A percentile compares a stretch with the other conserved stretches of the same genome.
Evolutionary conservation across 2,113 vertebrate species (phyloP).

Genomic region (Leptocoma aspasia): DNA sequence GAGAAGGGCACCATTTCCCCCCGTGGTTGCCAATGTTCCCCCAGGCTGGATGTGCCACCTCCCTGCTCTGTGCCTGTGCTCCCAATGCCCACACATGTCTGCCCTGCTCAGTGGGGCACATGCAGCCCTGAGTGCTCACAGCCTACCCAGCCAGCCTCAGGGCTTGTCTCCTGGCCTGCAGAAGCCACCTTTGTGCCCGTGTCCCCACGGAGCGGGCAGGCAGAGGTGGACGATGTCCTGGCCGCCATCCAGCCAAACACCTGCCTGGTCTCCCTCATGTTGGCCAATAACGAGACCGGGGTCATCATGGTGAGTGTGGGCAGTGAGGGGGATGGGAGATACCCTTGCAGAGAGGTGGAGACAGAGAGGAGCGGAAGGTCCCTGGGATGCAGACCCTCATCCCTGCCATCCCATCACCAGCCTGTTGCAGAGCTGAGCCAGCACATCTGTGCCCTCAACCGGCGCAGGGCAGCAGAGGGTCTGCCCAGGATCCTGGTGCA

Average conservation of each 20-base stretch:
- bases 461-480: neutral
- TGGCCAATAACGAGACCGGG: conserved; percentile 97
- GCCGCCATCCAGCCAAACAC: conserved; percentile 83
- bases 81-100: neutral
- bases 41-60: neutral
- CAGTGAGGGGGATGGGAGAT: neutral
- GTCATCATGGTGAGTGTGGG: conserved; percentile 86
- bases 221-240: conserved; percentile 84
- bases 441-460: conserved; percentile 72
- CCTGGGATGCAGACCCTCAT: neutral
- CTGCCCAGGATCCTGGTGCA: conserved; percentile 82
- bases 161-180: conserved; percentile 41
- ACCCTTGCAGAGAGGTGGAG: accelerated
- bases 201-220: conserved; percentile 77
- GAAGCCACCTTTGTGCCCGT: conserved; percentile 86
- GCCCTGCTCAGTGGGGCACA: accelerated
- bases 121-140: accelerated
- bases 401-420: conserved; percentile 68
- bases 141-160: neutral
- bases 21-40: accelerated
- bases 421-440: conserved; percentile 83
- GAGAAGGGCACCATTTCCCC: neutral
- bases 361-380: neutral
- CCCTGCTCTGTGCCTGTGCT: neutral
- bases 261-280: conserved; percentile 90